A percentile compares a stretch with the other conserved stretches of the same genome.
Conservation (phyloP, 2,888 invertebrate genomes). For the Elysia crispata region DNA sequence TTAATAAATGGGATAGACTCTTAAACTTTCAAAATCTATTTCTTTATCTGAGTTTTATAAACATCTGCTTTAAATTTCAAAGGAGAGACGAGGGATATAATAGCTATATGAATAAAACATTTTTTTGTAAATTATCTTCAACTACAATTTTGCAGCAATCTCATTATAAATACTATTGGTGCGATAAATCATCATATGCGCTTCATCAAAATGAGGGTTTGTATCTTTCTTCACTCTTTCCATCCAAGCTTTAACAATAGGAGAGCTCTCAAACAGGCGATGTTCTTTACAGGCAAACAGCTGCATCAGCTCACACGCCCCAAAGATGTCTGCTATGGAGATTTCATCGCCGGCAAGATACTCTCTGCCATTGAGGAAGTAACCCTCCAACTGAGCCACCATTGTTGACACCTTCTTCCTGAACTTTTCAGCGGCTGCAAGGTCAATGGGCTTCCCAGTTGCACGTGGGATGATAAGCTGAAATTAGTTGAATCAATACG, state of each 20-base stretch:
- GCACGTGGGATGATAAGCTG: slow-evolving; percentile 69
- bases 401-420: slow-evolving; percentile 54
- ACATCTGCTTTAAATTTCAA: too few relatives aligned
- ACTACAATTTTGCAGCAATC: slow-evolving; percentile 11
- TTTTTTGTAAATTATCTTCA: too few relatives aligned
- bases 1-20: too few relatives aligned
- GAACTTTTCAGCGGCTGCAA: slow-evolving; percentile 60
- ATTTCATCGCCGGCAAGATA: slow-evolving; percentile 68
- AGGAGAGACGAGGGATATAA: too few relatives aligned
- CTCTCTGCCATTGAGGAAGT: slow-evolving; percentile 66
- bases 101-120: too few relatives aligned
- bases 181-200: slow-evolving; percentile 59
- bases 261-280: slow-evolving; percentile 61
- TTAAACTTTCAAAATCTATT: too few relatives aligned
- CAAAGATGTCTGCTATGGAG: slow-evolving; percentile 73
- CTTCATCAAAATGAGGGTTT: slow-evolving; percentile 67
- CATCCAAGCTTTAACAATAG: slow-evolving; percentile 68
- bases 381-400: slow-evolving; percentile 61
- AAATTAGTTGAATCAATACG: not conserved
- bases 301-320: slow-evolving; percentile 73
- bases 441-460: slow-evolving; percentile 62
- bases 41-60: too few relatives aligned
- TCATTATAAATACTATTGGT: slow-evolving; percentile 55
- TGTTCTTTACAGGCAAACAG: slow-evolving; percentile 66
- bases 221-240: slow-evolving; percentile 63